phyloP scores from a whole-genome alignment of 2,113 vertebrate genomes.

The Platycercus adscitus region DNA sequence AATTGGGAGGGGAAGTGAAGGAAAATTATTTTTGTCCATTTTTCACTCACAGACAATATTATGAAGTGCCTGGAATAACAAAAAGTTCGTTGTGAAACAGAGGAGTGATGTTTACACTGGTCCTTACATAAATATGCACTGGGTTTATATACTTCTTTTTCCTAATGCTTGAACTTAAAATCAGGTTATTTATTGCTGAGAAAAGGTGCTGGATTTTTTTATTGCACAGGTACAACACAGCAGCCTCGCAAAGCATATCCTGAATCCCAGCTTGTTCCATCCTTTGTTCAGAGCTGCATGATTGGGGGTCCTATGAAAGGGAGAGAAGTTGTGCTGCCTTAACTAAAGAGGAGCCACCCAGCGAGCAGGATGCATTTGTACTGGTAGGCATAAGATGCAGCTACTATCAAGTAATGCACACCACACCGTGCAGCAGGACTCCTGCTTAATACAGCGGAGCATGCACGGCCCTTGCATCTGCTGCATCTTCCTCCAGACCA shows the following conservation, averaged over 20 bases:
- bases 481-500: not conserved
- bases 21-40: not conserved
- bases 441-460: not conserved
- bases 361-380: not conserved
- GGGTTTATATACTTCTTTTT: not conserved
- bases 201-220: not conserved
- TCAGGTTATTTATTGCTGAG: not conserved
- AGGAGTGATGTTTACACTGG: not conserved
- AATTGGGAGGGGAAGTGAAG: not conserved
- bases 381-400: not conserved
- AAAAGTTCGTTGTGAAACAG: constrained; percentile 16
- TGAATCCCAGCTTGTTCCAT: not conserved
- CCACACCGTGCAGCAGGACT: not conserved
- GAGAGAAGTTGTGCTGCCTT: not conserved
- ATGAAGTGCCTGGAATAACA: constrained; percentile 35
- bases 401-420: not conserved
- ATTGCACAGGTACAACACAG: not conserved
- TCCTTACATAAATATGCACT: not conserved
- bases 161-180: not conserved
- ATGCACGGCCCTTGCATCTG: not conserved
- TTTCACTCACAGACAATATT: constrained; percentile 24
- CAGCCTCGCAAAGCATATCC: not conserved
- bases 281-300: not conserved
- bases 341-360: not conserved
- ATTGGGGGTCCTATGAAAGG: not conserved